Percentiles rank a stretch among this genome's conserved stretches.
Conservation (phyloP, 2,113 vertebrate species). For the Perognathus longimembris region DNA sequence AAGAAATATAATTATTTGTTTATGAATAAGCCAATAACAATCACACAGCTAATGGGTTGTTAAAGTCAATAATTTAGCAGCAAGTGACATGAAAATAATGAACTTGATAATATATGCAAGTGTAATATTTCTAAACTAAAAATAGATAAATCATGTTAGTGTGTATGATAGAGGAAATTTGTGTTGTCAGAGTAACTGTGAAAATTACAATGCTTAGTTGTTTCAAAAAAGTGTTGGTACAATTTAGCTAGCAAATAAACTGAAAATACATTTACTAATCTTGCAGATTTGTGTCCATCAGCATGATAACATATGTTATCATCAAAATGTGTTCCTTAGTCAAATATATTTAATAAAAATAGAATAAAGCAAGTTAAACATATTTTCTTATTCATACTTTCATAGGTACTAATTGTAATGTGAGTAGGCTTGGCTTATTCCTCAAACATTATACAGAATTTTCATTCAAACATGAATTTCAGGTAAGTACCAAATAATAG, state of each 20-base stretch:
- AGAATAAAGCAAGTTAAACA: neutral
- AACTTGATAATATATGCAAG: neutral
- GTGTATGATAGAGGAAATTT: too few species aligned
- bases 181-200: too few species aligned
- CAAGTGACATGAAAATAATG: neutral
- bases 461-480: constrained; percentile 24
- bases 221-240: neutral
- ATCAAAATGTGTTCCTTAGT: neutral
- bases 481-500: neutral
- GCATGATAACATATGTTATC: neutral
- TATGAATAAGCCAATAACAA: neutral
- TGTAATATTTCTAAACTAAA: too few species aligned
- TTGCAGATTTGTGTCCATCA: neutral
- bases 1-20: neutral
- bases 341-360: neutral
- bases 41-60: neutral
- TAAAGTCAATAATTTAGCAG: neutral
- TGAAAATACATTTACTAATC: neutral
- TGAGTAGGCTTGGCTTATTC: neutral
- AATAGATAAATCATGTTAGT: too few species aligned
- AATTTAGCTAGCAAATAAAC: neutral
- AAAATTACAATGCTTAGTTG: neutral
- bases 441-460: neutral
- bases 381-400: neutral
- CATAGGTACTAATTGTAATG: neutral